Base-by-base conservation (phyloP, 2,888 invertebrate species). In the Luperina testacea region DNA sequence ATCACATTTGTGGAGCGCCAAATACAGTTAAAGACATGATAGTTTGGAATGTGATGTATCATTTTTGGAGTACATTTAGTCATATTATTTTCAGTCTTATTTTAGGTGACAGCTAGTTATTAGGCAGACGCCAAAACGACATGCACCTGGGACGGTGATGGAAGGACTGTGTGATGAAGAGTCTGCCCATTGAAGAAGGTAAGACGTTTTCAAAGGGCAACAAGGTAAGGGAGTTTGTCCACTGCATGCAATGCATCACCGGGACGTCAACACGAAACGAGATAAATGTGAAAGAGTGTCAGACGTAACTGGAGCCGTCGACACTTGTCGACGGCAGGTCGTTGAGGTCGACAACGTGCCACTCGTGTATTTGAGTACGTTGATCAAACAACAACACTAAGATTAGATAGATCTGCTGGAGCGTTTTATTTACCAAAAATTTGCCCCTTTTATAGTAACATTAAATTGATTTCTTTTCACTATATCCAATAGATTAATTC, bases 391-490 rank as follows among this genome's bases (percentile, higher is more conserved):
- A 59, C 24, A 11, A 57, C 24, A 57, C 57, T 57, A 57, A 57
- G 13, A 27, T 27, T 3, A 17, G 42, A 42, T 73, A 24, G 4
- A 73, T 24, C 2, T 27, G n/a, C 20, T 13, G 24, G 17, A 32
- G 27, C 9, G 1, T 8, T 27, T 45, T 38, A 57, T 42, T 68
- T 27, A 15, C 17, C 17, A 69, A 70, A 45, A 80, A 27, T 20
- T 13, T n/a, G 48, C 2, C 57, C 6, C 4, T 63, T 59, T 57
- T 24, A 38, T 38, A 48, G 15, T 27, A n/a, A 48, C 38, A 38
- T 32, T 11, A 70, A n/a, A 78, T 83, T 67, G 65, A 83, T 83
- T 78, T 38, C 2, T 27, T 27, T 42, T 24, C 38, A 24, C 38
- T 38, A 27, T 38, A 61, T 11, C 67, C 24, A 67, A 78, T 71